phyloP scores from a whole-genome alignment of 2,797 vertebrate genomes.

The Petrocephalus schoutedeni region DNA sequence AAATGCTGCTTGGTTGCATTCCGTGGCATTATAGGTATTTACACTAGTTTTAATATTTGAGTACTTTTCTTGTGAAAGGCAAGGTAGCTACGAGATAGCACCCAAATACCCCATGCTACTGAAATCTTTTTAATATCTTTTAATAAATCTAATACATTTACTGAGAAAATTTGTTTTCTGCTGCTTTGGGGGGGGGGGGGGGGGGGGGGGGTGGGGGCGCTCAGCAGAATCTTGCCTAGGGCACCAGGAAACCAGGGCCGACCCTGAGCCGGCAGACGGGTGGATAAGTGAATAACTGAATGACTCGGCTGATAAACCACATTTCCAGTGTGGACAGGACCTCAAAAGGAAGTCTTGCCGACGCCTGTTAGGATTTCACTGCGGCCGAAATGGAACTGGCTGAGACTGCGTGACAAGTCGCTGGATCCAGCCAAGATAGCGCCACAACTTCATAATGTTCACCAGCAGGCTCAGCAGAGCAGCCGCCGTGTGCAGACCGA shows the following conservation, averaged over 20 bases:
- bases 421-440: neutral
- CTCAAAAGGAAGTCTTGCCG: neutral
- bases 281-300: neutral
- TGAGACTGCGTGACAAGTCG: neutral
- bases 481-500: neutral
- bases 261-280: neutral
- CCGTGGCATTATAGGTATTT: neutral
- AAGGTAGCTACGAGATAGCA: neutral
- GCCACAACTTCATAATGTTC: neutral
- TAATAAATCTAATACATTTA: too few relatives aligned
- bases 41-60: neutral
- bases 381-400: neutral
- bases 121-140: too few relatives aligned
- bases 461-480: neutral
- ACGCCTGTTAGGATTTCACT: neutral
- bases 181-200: neutral
- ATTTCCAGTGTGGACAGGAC: neutral
- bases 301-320: neutral
- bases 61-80: neutral
- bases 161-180: too few relatives aligned
- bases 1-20: neutral
- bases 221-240: neutral
- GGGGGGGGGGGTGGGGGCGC: neutral
- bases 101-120: too few relatives aligned
- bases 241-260: neutral